Evolutionary conservation across 1,140 invertebrate genomes (phyloP), one percentile per base, ranked within the genome.

Genomic region (Lanistes nyassanus): DNA sequence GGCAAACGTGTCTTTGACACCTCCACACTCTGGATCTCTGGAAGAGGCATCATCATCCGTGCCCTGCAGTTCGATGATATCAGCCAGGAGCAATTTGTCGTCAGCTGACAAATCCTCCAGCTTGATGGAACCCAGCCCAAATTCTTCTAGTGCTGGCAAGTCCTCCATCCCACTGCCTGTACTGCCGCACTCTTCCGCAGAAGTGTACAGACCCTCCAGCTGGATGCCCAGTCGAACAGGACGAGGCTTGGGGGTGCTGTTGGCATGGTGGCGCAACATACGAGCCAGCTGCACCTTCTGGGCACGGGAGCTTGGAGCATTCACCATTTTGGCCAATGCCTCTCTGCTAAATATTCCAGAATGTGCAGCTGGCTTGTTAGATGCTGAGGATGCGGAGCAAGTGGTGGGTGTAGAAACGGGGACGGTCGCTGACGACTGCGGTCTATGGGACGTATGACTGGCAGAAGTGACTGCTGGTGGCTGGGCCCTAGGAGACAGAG

Each of bases 311-410:
- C 79, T 56, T 34, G 83, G 83, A 21, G 81, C 75, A 60, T 82
- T 84, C 19, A 84, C 78, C 80, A 84, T 81, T 75, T 81, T 82
- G 42, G 79, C 71, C 58, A 84, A 75, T 31, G 78, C 75, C 11
- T 82, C 81, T 72, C 80, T 80, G 36, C 69, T 78, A 47, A 77
- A 13, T 29, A 74, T 70, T 42, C 29, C 47, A n/a, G 66, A 39
- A 3, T 58, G 42, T 56, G 21, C 39, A 31, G 19, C n/a, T 56
- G 53, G 16, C 3, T 7, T 42, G 5, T 23, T 29, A 1, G 56
- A 16, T 72, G 70, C 23, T 60, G 70, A 31, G 26, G 53, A 36
- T 70, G 60, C 23, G 26, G 36, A 42, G n/a, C n/a, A 11, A 16
- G 68, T 34, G 23, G 53, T 36, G 31, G 68, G 36, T 2, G 68